Evolutionary conservation across 2,797 vertebrate genomes (phyloP).

Genomic region (Kryptopterus vitreolus): DNA sequence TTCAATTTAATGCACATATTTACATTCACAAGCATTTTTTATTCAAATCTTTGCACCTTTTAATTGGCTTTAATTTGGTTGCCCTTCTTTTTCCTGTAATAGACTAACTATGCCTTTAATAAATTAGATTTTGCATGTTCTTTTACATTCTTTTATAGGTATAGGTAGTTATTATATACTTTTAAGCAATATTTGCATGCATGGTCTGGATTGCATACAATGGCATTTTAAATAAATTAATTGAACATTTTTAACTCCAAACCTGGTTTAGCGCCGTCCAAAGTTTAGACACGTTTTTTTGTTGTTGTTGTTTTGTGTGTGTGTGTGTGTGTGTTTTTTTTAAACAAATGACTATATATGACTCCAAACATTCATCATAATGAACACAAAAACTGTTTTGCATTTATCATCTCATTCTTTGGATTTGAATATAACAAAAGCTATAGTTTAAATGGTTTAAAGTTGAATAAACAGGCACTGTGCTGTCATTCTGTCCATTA

Average conservation of each 20-base stretch:
- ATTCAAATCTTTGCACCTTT: neutral
- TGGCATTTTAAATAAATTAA: neutral
- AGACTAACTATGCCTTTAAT: neutral
- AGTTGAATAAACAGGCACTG: too few relatives aligned
- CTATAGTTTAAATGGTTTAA: neutral
- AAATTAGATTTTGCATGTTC: neutral
- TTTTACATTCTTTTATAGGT: neutral
- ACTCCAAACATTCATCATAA: neutral
- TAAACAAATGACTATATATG: too few relatives aligned
- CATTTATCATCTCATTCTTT: neutral
- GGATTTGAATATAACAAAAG: neutral
- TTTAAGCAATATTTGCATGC: too few relatives aligned
- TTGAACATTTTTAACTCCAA: neutral
- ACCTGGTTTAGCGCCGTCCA: neutral
- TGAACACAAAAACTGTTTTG: neutral
- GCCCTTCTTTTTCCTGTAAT: neutral
- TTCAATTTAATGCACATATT: neutral
- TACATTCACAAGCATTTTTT: neutral
- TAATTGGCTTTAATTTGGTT: neutral
- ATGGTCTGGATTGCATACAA: neutral
- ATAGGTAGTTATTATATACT: neutral
- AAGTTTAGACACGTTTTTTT: too few relatives aligned
- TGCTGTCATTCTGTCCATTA: too few relatives aligned
- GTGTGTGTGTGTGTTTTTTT: too few relatives aligned
- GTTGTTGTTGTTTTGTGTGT: too few relatives aligned